Conservation (phyloP, 2,888 invertebrate species). For the Phyllotreta cruciferae region DNA sequence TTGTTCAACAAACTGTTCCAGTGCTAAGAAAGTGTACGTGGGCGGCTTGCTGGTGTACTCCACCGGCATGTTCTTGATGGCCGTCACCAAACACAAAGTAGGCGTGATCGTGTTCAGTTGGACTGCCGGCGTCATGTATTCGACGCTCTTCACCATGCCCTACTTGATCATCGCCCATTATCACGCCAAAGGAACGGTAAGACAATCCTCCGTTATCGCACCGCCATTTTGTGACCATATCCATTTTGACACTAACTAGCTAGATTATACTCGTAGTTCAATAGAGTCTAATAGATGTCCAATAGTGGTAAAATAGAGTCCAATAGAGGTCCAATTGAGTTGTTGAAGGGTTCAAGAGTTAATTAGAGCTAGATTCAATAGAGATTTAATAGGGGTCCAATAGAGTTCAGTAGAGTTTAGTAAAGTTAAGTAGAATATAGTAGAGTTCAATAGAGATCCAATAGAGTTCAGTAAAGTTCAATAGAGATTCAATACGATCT, state of each 20-base stretch:
- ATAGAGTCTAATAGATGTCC: too few species aligned
- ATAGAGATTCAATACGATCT: too few species aligned
- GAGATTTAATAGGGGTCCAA: too few species aligned
- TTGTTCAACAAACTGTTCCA: conserved; percentile 62
- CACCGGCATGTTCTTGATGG: conserved; percentile 88
- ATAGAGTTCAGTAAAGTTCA: too few species aligned
- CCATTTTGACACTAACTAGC: conserved; percentile 1
- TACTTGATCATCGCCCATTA: conserved; percentile 93
- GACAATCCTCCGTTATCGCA: conserved; percentile 44
- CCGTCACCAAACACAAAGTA: conserved; percentile 74
- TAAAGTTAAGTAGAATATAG: too few species aligned
- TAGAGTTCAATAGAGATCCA: too few species aligned
- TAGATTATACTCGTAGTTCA: too few species aligned
- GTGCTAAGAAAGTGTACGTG: conserved; percentile 87
- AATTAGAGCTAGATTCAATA: too few species aligned
- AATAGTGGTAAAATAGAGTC: too few species aligned
- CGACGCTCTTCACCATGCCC: conserved; percentile 96
- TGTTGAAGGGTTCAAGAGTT: too few species aligned
- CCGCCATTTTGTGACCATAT: neutral
- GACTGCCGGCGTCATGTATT: conserved; percentile 96
- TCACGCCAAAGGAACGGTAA: conserved; percentile 88
- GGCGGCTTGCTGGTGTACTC: conserved; percentile 89
- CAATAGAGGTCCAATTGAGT: too few species aligned
- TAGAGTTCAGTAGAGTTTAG: too few species aligned
- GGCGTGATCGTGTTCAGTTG: conserved; percentile 90